Evolutionary conservation across 2,113 vertebrate genomes (phyloP).

Genomic region (Pluvianellus socialis): DNA sequence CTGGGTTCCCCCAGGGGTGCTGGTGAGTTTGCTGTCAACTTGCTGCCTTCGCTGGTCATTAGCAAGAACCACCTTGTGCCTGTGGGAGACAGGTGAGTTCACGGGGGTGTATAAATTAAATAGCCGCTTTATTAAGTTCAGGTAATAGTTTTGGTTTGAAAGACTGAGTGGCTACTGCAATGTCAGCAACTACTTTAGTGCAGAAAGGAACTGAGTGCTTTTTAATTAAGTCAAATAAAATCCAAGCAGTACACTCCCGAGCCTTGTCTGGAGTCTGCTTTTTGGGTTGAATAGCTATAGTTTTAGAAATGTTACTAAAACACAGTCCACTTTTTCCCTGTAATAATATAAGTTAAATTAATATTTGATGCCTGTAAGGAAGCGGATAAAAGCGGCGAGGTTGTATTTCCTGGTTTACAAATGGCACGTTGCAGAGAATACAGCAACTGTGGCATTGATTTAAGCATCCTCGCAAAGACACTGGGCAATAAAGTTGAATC

Average conservation of each 20-base stretch:
- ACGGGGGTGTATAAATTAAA: conserved; percentile 49
- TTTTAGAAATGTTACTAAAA: conserved; percentile 56
- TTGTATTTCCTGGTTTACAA: conserved; percentile 64
- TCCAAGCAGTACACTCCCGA: neutral
- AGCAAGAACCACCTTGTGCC: neutral
- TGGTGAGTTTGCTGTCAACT: neutral
- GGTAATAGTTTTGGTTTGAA: conserved; percentile 65
- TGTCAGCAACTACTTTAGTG: conserved; percentile 51
- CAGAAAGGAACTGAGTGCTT: conserved; percentile 57
- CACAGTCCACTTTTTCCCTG: neutral
- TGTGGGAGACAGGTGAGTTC: conserved; percentile 48
- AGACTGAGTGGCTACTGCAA: conserved; percentile 54
- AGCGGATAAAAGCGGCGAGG: neutral
- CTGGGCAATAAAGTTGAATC: conserved; percentile 56
- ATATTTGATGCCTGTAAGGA: conserved; percentile 35
- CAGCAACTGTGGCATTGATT: conserved; percentile 31
- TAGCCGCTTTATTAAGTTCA: conserved; percentile 61
- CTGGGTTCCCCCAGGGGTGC: neutral
- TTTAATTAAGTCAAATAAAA: conserved; percentile 69
- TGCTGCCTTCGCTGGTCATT: neutral
- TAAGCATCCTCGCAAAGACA: neutral
- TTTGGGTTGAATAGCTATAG: conserved; percentile 33
- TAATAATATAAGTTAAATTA: conserved; percentile 46
- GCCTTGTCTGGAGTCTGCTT: conserved; percentile 27
- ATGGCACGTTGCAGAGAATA: conserved; percentile 37